A percentile compares a stretch with the other conserved stretches of the same genome.
Evolutionary conservation across 2,113 vertebrate genomes (phyloP).

Genomic region (Patagioenas fasciata): DNA sequence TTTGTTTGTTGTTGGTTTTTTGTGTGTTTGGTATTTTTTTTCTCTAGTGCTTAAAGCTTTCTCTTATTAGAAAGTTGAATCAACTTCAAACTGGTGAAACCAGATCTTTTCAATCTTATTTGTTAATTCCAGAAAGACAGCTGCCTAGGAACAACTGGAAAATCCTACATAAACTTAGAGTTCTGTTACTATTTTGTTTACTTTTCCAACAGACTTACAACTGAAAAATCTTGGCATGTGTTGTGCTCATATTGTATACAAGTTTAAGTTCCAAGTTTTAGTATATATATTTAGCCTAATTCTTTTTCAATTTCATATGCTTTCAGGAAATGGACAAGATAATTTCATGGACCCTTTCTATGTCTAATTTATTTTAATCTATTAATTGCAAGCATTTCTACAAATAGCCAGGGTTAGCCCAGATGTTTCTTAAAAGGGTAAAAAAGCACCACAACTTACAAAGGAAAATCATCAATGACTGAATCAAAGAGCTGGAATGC

Average conservation of each 20-base stretch:
- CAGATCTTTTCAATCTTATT: background rate
- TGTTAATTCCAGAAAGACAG: background rate
- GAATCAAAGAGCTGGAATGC: slow-evolving; percentile 41
- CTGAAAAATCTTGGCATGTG: background rate
- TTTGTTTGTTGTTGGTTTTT: background rate
- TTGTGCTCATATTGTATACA: background rate
- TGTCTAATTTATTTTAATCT: slow-evolving; percentile 49
- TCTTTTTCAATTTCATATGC: background rate
- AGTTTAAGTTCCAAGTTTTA: background rate
- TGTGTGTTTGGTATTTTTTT: background rate
- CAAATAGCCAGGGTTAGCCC: slow-evolving; percentile 28
- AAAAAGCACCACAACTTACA: slow-evolving; percentile 32
- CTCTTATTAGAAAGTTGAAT: background rate
- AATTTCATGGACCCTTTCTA: slow-evolving; percentile 7
- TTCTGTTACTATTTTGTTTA: background rate
- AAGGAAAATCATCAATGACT: slow-evolving; percentile 54
- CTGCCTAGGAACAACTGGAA: background rate
- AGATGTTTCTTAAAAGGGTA: slow-evolving; percentile 33
- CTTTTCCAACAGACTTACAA: background rate
- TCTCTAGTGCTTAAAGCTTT: background rate
- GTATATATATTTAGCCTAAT: background rate
- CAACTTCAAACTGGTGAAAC: background rate
- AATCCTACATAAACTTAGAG: background rate
- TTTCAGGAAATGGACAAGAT: slow-evolving; percentile 16
- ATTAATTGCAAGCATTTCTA: slow-evolving; percentile 35